These are phyloP conservation scores for Rhingia campestris DNA, from an alignment of 2,888 invertebrate species.

Conservation along the genomic window DNA sequence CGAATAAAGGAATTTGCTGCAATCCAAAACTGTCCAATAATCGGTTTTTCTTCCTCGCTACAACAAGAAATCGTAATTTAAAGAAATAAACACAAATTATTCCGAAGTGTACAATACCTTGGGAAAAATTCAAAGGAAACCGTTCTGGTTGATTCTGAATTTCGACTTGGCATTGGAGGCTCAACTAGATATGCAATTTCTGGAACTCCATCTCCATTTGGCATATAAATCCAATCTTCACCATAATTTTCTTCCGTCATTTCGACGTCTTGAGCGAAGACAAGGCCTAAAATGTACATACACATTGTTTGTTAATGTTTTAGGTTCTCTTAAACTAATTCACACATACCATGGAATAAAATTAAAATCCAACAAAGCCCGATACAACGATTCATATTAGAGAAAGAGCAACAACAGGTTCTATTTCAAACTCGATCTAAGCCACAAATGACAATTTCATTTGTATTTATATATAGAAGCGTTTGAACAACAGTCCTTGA, in stretches of 20 bases:
- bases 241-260: slow-evolving; percentile 81
- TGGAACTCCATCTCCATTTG: slow-evolving; percentile 81
- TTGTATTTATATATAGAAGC: slow-evolving; percentile 51
- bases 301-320: no score
- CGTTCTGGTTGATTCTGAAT: slow-evolving; percentile 77
- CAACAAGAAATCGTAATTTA: not conserved
- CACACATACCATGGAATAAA: slow-evolving; percentile 34
- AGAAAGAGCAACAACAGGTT: not conserved
- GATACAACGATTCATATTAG: slow-evolving; percentile 40
- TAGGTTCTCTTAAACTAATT: not conserved
- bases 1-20: slow-evolving; percentile 76
- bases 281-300: slow-evolving; percentile 29
- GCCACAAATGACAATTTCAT: slow-evolving; percentile 6
- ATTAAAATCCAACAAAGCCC: slow-evolving; percentile 39
- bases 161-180: slow-evolving; percentile 78
- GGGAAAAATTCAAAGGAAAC: slow-evolving; percentile 80
- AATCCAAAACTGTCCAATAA: slow-evolving; percentile 77
- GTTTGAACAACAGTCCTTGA: slow-evolving; percentile 10
- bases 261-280: slow-evolving; percentile 77
- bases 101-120: slow-evolving; percentile 76
- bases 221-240: slow-evolving; percentile 82
- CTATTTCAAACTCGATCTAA: slow-evolving; percentile 18
- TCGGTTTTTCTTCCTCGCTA: slow-evolving; percentile 74
- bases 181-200: slow-evolving; percentile 81
- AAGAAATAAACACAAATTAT: not conserved